Conservation (phyloP, 2,113 vertebrate genomes). For the Xenotilapia caudafasciata region DNA sequence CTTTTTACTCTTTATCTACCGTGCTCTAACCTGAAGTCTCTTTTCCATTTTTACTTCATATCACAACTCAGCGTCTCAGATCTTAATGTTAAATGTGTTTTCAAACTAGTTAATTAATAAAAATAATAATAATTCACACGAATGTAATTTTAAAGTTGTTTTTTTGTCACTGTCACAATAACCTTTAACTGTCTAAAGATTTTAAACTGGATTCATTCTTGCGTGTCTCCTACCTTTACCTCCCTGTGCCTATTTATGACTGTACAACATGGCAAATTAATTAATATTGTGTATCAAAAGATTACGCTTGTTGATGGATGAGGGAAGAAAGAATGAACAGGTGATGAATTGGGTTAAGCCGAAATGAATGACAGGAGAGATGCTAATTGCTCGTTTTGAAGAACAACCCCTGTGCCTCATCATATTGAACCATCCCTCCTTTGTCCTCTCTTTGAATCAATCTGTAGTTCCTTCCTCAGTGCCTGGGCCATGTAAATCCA, state of each 20-base stretch:
- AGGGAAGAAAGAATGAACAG: background rate
- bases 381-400: background rate
- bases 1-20: background rate
- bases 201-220: background rate
- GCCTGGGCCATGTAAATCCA: conserved; percentile 21
- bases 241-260: conserved; percentile 42
- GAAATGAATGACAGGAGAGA: background rate
- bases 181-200: background rate
- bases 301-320: background rate
- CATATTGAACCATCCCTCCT: background rate
- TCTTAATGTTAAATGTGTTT: background rate
- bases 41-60: background rate
- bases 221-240: conserved; percentile 26
- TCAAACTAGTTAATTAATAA: background rate
- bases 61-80: background rate
- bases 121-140: background rate
- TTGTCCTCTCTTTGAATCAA: background rate
- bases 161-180: background rate
- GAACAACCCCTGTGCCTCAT: conserved; percentile 10
- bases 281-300: background rate
- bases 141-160: background rate
- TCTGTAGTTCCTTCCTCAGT: conserved; percentile 22
- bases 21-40: background rate
- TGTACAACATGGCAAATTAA: background rate
- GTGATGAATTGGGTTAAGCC: background rate